Percentiles rank a stretch among this genome's conserved stretches.
Conservation (phyloP, 1,140 invertebrate species). For the Drosophila novamexicana region DNA sequence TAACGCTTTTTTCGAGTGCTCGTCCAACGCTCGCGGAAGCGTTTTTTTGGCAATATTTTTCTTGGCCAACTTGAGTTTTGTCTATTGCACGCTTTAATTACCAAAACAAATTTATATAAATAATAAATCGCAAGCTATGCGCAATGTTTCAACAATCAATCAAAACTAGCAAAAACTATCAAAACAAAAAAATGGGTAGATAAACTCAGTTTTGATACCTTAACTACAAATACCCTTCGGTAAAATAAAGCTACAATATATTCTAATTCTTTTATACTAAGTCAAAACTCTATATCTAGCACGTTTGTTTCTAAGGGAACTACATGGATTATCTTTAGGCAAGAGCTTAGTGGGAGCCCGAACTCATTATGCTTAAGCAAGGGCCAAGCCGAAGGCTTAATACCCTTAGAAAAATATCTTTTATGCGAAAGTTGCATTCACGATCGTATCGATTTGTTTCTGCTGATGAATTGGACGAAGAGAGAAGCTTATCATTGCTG, state of each 20-base stretch:
- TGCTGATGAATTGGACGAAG: no score
- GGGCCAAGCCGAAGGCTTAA: no score
- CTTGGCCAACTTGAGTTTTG: conserved; percentile 32
- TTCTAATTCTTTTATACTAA: no score
- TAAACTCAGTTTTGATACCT: neutral
- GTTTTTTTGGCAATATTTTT: conserved; percentile 28
- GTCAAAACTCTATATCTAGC: no score
- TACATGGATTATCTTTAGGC: no score
- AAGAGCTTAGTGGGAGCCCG: no score
- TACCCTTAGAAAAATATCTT: no score
- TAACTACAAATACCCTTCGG: neutral
- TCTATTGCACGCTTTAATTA: conserved; percentile 43
- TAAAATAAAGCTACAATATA: neutral
- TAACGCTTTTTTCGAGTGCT: conserved; percentile 35
- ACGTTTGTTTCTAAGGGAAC: no score
- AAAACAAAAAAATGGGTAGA: neutral
- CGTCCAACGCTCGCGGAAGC: conserved; percentile 47
- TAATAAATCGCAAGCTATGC: conserved; percentile 26
- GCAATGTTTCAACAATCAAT: conserved; percentile 48
- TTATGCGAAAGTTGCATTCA: no score
- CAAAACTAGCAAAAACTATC: conserved; percentile 6
- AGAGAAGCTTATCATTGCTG: no score
- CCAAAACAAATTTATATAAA: conserved; percentile 34
- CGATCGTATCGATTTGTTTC: no score
- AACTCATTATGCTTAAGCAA: no score